Base-by-base conservation (phyloP, 2,113 vertebrate species). In the Caranx ignobilis region DNA sequence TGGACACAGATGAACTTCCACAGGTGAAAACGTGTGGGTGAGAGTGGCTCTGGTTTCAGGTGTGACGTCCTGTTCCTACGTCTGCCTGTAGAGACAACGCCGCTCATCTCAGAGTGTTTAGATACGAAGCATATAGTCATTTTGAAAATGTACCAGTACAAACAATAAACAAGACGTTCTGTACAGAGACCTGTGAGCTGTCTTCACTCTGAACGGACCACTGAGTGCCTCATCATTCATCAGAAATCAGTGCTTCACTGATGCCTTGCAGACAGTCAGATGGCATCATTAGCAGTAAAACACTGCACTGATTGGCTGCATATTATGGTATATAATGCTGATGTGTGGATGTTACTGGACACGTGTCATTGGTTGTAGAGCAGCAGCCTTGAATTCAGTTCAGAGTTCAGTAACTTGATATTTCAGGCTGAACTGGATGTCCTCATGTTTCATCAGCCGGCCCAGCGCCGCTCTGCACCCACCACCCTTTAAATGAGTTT, bases 131-230 rank as follows among this genome's bases (percentile, higher is more conserved):
- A 91, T 90, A 89, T 91, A 91, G 84, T 88, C 43, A 82, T 92
- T 91, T 92, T 87, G 88, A 91, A 93, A 91, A 88, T 94, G 94
- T 94, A 93, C 78, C 84, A 90, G 70, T 90, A 89, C 86, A 93
- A 89, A 66, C 68, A 94, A 94, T 94, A 93, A 94, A 94, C 82
- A 83, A 91, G 72, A 88, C 62, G 81, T 94, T 92, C 86, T 94
- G 88, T 93, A 94, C 73, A 90, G 84, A 61, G 73, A 86, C 59
- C 35, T 48, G 32, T 12, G 31, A 70, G 66, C 89, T 80, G 65
- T 39, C 48, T 82, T 89, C 62, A 60, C 90, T 77, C n/a, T 19
- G 11, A n/a, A 13, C 52, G 11, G 59, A 12, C 21, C 8, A 26
- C 26, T 1, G 26, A 26, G 26, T 1, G 1, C 26, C 1, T 56